phyloP scores from a whole-genome alignment of 2,888 invertebrate species.

The Mythimna impura region DNA sequence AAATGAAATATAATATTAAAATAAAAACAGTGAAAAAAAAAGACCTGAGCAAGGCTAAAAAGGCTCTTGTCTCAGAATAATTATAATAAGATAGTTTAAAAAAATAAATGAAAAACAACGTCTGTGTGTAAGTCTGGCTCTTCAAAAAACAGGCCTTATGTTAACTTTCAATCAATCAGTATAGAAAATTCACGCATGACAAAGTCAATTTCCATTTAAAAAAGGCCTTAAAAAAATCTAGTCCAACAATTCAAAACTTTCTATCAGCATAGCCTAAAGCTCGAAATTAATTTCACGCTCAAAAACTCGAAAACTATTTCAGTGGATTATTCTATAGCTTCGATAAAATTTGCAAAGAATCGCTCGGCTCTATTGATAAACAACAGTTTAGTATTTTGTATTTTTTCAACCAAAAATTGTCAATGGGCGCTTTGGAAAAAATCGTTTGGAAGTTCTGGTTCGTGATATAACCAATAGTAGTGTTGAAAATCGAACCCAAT shows the following conservation, averaged over 20 bases:
- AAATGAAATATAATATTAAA: too few relatives aligned
- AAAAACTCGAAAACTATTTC: slow-evolving; percentile 51
- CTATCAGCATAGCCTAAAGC: slow-evolving; percentile 31
- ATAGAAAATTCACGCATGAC: not conserved
- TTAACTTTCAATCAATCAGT: slow-evolving; percentile 1
- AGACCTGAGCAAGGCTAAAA: too few relatives aligned
- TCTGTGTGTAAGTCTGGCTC: too few relatives aligned
- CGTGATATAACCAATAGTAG: not conserved
- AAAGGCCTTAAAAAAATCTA: slow-evolving; percentile 17
- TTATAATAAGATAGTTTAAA: too few relatives aligned
- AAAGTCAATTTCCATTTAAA: slow-evolving; percentile 20
- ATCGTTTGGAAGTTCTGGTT: slow-evolving; percentile 3
- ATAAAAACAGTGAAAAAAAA: too few relatives aligned
- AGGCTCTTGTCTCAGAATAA: too few relatives aligned
- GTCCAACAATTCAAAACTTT: slow-evolving; percentile 27
- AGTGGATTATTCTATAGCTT: slow-evolving; percentile 40
- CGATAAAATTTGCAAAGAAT: slow-evolving; percentile 42
- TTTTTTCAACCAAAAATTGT: slow-evolving; percentile 56
- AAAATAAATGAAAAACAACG: too few relatives aligned
- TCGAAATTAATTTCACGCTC: slow-evolving; percentile 51
- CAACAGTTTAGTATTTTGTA: slow-evolving; percentile 45
- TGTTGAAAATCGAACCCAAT: not conserved
- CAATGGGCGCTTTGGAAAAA: slow-evolving; percentile 37
- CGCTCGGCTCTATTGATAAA: slow-evolving; percentile 32
- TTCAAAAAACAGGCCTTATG: too few relatives aligned